Conservation (phyloP, 2,113 vertebrate genomes). For the Bagarius yarrelli region DNA sequence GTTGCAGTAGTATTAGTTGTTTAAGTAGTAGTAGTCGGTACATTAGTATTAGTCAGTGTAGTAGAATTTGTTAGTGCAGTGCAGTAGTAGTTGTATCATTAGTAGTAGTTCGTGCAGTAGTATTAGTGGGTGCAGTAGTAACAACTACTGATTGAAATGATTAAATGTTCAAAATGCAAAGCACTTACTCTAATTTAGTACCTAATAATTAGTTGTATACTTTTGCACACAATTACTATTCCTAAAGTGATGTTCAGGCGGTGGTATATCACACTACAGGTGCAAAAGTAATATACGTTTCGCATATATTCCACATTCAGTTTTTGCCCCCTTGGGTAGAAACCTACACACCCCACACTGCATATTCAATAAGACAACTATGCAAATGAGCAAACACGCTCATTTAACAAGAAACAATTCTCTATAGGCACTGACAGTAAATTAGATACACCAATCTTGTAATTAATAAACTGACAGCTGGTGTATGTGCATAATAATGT, state of each 20-base stretch:
- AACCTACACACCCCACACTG: neutral
- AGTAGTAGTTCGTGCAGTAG: no score
- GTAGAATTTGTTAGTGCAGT: no score
- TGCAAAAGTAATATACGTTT: neutral
- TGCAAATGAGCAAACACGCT: slow-evolving; percentile 3
- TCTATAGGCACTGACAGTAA: neutral
- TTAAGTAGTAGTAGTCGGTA: no score
- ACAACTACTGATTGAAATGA: no score
- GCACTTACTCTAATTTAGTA: neutral
- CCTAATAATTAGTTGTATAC: neutral
- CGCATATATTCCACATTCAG: neutral
- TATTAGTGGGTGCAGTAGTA: no score
- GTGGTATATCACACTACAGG: neutral
- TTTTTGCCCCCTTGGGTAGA: slow-evolving; percentile 9
- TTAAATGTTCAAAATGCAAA: no score
- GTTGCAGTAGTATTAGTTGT: no score
- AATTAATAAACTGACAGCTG: neutral
- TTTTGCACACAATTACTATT: neutral
- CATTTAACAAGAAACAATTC: slow-evolving; percentile 3
- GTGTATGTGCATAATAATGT: neutral
- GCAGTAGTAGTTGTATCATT: no score
- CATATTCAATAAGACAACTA: neutral
- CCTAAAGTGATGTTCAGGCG: neutral
- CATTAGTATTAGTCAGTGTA: no score
- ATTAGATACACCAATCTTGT: neutral